Percentiles rank a stretch among this genome's conserved stretches.
Conservation (phyloP, 2,888 invertebrate genomes). For the Chelonus formosanus region DNA sequence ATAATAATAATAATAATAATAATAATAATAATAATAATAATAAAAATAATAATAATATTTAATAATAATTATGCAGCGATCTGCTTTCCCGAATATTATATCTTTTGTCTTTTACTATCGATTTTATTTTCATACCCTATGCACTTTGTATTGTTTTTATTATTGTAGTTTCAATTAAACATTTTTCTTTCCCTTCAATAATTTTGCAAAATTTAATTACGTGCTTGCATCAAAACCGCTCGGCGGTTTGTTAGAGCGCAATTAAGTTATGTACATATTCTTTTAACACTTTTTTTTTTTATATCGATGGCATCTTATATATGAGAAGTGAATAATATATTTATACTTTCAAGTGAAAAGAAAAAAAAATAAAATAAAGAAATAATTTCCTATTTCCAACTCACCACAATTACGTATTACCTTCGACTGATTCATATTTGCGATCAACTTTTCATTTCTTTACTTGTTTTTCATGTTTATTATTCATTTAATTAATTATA, state of each 20-base stretch:
- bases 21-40: constrained; percentile 37
- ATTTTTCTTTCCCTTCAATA: no score
- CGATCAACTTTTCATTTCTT: no score
- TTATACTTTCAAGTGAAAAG: no score
- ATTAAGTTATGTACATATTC: constrained; percentile 60
- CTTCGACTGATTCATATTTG: no score
- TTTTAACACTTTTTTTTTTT: constrained; percentile 44
- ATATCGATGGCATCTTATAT: constrained; percentile 56
- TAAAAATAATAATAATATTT: constrained; percentile 38
- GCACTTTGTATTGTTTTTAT: no score
- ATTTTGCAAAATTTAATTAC: constrained; percentile 19
- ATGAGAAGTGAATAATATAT: constrained; percentile 36
- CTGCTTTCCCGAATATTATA: constrained; percentile 25
- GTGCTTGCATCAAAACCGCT: constrained; percentile 51
- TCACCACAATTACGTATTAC: no score
- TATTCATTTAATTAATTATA: constrained; percentile 8
- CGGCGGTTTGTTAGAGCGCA: constrained; percentile 57
- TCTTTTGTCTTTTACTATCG: constrained; percentile 25
- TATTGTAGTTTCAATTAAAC: no score
- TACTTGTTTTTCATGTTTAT: neutral
- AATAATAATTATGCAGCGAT: constrained; percentile 44
- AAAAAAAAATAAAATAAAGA: no score
- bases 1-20: constrained; percentile 40
- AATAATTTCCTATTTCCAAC: no score
- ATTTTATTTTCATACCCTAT: constrained; percentile 8